Conservation (phyloP, 2,113 vertebrate species). For the Hiodon alosoides region DNA sequence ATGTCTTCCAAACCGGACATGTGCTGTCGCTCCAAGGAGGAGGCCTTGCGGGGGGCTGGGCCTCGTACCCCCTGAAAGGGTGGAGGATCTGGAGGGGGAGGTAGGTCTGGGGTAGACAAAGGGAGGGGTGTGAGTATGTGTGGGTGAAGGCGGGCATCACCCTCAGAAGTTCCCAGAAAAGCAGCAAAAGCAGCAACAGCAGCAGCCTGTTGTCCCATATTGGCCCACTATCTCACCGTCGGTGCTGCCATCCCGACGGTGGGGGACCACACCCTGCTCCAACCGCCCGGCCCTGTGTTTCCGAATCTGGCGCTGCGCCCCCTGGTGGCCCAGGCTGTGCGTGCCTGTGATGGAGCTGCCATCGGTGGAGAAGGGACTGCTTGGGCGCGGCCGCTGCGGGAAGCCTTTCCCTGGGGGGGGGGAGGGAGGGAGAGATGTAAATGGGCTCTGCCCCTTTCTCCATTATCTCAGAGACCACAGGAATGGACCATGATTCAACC, state of each 20-base stretch:
- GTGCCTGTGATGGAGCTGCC: conserved; percentile 76
- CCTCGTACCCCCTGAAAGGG: conserved; percentile 86
- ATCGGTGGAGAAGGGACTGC: conserved; percentile 93
- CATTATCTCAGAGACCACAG: too few relatives aligned
- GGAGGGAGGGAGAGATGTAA: conserved; percentile 28
- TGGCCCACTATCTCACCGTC: conserved; percentile 67
- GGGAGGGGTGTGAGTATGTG: conserved; percentile 50
- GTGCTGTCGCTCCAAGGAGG: conserved; percentile 87
- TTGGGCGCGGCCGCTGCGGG: conserved; percentile 79
- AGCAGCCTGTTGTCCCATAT: too few relatives aligned
- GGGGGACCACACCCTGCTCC: conserved; percentile 74
- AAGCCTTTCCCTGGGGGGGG: conserved; percentile 79
- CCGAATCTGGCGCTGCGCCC: conserved; percentile 76
- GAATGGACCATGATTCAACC: conserved; percentile 1
- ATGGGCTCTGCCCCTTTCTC: background rate
- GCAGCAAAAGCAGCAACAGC: background rate
- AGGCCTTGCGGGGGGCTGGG: conserved; percentile 76
- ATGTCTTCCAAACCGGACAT: conserved; percentile 75
- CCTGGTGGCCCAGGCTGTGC: conserved; percentile 86
- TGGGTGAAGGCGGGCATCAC: background rate
- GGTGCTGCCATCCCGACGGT: conserved; percentile 81
- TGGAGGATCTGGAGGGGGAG: conserved; percentile 96
- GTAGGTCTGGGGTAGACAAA: conserved; percentile 80
- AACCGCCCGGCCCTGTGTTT: conserved; percentile 80
- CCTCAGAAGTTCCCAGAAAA: too few relatives aligned